Evolutionary conservation across 2,888 invertebrate genomes (phyloP).

Genomic region (Hirtodrosophila confusa): DNA sequence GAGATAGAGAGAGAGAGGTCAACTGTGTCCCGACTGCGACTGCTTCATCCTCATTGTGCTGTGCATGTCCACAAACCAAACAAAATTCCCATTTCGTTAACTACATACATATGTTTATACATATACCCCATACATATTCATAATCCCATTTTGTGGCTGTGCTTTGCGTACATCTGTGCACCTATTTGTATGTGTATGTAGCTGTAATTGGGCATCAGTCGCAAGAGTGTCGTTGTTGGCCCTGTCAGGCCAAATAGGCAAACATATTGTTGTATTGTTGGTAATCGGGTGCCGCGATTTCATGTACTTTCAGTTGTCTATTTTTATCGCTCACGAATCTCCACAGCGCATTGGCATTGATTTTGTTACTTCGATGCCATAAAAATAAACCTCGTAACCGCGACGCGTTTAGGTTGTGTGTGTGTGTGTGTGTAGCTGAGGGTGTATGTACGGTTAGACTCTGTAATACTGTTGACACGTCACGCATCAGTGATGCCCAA

Average conservation of each 20-base stretch:
- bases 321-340: conserved; percentile 56
- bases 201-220: conserved; percentile 63
- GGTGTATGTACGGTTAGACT: conserved; percentile 14
- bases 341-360: conserved; percentile 52
- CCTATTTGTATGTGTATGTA: conserved; percentile 24
- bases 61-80: conserved; percentile 23
- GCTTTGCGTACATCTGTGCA: conserved; percentile 34
- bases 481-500: conserved; percentile 26
- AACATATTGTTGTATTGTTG: conserved; percentile 58
- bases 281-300: conserved; percentile 32
- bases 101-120: neutral
- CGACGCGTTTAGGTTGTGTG: conserved; percentile 14
- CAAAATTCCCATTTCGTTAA: conserved; percentile 15
- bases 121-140: conserved; percentile 27
- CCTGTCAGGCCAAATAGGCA: conserved; percentile 53
- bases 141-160: conserved; percentile 55
- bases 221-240: conserved; percentile 30
- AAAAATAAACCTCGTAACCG: conserved; percentile 44
- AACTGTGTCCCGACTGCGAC: neutral
- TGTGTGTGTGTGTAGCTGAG: conserved; percentile 5
- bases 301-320: conserved; percentile 39
- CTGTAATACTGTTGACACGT: conserved; percentile 33
- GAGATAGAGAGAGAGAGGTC: neutral
- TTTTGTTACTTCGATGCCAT: conserved; percentile 45
- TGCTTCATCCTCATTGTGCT: conserved; percentile 2